These are phyloP conservation scores for Elephas maximus DNA, from an alignment of 2,113 vertebrate genomes.

Conservation along the genomic window DNA sequence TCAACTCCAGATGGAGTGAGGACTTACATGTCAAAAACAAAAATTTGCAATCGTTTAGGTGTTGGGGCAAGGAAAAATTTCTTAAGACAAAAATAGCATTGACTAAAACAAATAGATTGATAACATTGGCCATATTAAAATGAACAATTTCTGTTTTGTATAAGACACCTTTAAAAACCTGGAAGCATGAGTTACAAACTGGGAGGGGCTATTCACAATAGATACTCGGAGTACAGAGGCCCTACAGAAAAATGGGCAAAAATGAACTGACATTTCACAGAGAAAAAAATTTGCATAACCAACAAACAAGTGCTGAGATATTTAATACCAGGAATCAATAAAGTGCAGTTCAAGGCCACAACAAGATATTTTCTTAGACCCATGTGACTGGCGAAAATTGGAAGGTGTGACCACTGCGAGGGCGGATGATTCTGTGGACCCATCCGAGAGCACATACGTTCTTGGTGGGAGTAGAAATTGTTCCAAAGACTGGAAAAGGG, in stretches of 20 bases:
- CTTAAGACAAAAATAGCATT: background rate
- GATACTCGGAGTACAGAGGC: background rate
- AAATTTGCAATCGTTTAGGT: background rate
- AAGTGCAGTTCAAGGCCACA: too few relatives aligned
- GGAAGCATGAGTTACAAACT: background rate
- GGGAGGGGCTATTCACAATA: background rate
- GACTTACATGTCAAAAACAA: background rate
- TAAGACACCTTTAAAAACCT: background rate
- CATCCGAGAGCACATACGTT: background rate
- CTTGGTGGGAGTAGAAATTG: background rate
- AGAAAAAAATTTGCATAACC: too few relatives aligned
- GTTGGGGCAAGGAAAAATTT: background rate
- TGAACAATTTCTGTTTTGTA: background rate
- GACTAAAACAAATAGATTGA: background rate
- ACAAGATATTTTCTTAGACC: background rate
- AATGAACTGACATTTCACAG: background rate
- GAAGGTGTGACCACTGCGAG: background rate
- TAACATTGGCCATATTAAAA: background rate
- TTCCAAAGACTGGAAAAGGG: background rate
- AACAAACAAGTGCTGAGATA: background rate
- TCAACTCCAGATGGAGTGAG: too few relatives aligned
- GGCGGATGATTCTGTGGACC: fast-evolving
- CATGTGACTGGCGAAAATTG: background rate
- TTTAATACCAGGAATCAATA: background rate
- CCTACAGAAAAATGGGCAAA: background rate